phyloP scores from a whole-genome alignment of 1,140 invertebrate genomes.

The Ectropis grisescens region DNA sequence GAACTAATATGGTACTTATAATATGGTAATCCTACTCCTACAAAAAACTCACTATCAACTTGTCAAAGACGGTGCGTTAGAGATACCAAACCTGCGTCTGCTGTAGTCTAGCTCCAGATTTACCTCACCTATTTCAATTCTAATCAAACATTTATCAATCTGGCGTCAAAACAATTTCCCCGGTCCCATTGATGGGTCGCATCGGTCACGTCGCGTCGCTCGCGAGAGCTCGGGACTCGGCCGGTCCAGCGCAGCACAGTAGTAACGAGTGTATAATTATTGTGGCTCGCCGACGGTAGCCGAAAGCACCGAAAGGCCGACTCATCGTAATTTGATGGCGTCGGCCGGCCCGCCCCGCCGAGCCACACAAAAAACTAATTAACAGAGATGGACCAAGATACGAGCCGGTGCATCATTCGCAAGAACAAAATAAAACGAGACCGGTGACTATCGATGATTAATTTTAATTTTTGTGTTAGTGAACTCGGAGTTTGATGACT shows the following conservation, averaged over 20 bases:
- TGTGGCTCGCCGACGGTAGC: conserved; percentile 51
- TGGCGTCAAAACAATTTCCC: conserved; percentile 38
- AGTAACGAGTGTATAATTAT: conserved; percentile 70
- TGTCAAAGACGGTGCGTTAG: too few species aligned
- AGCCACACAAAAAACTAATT: conserved; percentile 63
- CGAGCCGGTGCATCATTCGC: conserved; percentile 34
- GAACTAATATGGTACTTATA: too few species aligned
- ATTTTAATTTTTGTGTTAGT: conserved; percentile 5
- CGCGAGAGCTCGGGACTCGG: conserved; percentile 1
- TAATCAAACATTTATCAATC: conserved; percentile 15
- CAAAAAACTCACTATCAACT: too few species aligned
- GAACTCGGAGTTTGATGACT: not conserved
- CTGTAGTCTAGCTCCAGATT: too few species aligned
- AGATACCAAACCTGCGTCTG: too few species aligned
- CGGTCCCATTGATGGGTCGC: conserved; percentile 26
- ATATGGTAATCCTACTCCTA: too few species aligned
- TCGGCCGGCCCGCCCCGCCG: conserved; percentile 41
- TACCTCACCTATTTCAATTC: too few species aligned
- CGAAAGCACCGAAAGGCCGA: conserved; percentile 60
- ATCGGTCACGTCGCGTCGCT: conserved; percentile 17
- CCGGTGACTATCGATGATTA: conserved; percentile 4
- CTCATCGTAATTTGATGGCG: conserved; percentile 69
- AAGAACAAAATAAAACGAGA: conserved; percentile 35
- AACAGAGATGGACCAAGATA: conserved; percentile 45
- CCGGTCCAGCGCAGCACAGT: conserved; percentile 40